phyloP scores from a whole-genome alignment of 2,797 vertebrate genomes.

The Pelobates cultripes region DNA sequence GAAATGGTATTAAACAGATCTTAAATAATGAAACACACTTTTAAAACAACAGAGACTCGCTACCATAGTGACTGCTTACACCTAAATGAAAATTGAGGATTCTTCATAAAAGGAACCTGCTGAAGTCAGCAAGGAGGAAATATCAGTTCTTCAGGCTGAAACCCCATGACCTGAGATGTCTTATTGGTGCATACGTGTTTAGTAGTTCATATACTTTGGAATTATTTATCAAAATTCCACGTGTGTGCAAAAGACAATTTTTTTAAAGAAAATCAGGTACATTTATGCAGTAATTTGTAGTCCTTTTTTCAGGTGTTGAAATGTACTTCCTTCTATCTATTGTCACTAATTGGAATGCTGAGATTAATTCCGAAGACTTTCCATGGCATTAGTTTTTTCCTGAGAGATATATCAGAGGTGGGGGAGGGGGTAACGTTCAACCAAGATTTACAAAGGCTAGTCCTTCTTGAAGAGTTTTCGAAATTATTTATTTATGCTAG shows the following conservation, averaged over 20 bases:
- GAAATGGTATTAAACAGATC: conserved; percentile 40
- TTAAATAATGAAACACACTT: conserved; percentile 46
- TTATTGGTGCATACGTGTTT: conserved; percentile 26
- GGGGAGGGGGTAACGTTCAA: not conserved
- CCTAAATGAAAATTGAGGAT: conserved; percentile 21
- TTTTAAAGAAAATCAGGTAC: not conserved
- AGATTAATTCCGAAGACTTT: not conserved
- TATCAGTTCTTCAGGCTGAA: conserved; percentile 21
- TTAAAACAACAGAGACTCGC: conserved; percentile 28
- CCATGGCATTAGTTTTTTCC: not conserved
- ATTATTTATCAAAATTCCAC: conserved; percentile 36
- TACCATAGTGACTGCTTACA: conserved; percentile 6
- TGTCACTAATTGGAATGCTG: not conserved
- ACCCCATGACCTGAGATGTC: conserved; percentile 41
- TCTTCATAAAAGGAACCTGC: conserved; percentile 37
- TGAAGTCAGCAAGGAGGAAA: conserved; percentile 39
- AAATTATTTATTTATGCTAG: not conserved
- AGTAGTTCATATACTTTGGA: conserved; percentile 4
- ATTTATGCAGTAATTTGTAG: not conserved
- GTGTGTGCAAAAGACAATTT: not conserved
- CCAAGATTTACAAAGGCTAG: too few relatives aligned
- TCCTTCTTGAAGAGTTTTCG: not conserved
- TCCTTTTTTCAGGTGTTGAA: not conserved
- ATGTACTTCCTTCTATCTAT: not conserved
- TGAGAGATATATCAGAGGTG: not conserved